Evolutionary conservation across 2,797 vertebrate genomes (phyloP).

Genomic region (Platalea minor): DNA sequence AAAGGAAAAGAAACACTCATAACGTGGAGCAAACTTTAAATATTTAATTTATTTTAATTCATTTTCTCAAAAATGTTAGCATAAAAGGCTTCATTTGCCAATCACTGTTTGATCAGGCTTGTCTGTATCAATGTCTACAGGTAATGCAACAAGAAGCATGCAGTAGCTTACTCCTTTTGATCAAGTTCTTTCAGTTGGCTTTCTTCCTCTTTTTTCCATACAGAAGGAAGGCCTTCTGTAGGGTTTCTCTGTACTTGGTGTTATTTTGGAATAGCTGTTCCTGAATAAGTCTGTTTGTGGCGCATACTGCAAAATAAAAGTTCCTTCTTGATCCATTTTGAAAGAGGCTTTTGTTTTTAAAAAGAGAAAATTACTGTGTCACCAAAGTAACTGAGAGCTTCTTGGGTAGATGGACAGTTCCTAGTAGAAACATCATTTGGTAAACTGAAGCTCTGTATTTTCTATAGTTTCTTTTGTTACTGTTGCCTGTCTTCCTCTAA

Average conservation of each 20-base stretch:
- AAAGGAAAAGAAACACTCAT: background rate
- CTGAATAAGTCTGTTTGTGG: background rate
- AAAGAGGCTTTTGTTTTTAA: background rate
- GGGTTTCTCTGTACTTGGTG: background rate
- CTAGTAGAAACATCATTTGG: background rate
- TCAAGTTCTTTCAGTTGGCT: background rate
- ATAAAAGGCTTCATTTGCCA: background rate
- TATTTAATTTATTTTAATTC: background rate
- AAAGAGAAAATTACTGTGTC: background rate
- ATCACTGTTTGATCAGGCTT: background rate
- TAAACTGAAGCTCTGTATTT: background rate
- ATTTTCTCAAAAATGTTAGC: background rate
- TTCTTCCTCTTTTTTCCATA: background rate
- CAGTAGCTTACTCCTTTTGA: background rate
- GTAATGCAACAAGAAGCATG: background rate
- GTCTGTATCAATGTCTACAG: background rate
- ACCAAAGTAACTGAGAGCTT: background rate
- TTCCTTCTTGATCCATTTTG: background rate
- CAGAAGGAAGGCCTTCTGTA: background rate
- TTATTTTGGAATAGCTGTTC: background rate
- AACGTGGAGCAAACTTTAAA: background rate
- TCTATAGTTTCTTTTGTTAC: background rate
- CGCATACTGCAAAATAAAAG: background rate
- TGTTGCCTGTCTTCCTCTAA: background rate
- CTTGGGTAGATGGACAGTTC: background rate